Base-by-base conservation (phyloP, 2,888 invertebrate species). In the Eupithecia vulgata region DNA sequence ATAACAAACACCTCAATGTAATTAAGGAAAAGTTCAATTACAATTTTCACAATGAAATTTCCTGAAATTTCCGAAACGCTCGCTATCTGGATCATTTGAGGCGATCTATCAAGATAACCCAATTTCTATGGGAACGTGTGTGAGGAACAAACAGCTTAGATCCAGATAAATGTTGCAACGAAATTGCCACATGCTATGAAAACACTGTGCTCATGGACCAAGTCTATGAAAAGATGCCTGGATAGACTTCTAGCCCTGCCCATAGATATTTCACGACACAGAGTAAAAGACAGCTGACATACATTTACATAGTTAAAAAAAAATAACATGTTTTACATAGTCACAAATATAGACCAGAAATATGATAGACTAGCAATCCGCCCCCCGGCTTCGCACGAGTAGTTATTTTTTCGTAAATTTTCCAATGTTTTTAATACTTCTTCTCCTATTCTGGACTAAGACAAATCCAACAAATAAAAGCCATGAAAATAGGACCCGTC, bases 61-160 rank as follows among this genome's bases (percentile, higher is more conserved):
- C 81, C 80, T 81, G 75, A 80, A 72, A n/a, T n/a, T n/a, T n/a
- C 77, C 78, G 81, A 82, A 79, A 81, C 78, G 82, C 81, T 81
- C 68, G 69, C 65, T 83, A 85, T 83, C 85, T 77, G 87, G 85
- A 87, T 85, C 84, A 77, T 73, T 81, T 85, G 85, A 83, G 82
- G 80, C 85, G 81, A 94, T 94, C 89, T 86, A 91, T 94, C 93
- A 94, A 90, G 94, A 94, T 94, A 94, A 91, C 94, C 94, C 84
- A 86, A 88, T 91, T 93, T 86, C 85, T 83, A 88, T 88, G 89
- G 89, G 91, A 90, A 88, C 79, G 85, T 89, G 83, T 86, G 81
- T 80, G 76, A 81, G 84, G 85, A 85, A 85, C 85, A 86, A 81
- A 84, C 82, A 84, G 69, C 78, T 81, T 67, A 77, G 70, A 70